These are phyloP conservation scores for Mystacornis crossleyi DNA, from an alignment of 2,113 vertebrate genomes.

Conservation along the genomic window DNA sequence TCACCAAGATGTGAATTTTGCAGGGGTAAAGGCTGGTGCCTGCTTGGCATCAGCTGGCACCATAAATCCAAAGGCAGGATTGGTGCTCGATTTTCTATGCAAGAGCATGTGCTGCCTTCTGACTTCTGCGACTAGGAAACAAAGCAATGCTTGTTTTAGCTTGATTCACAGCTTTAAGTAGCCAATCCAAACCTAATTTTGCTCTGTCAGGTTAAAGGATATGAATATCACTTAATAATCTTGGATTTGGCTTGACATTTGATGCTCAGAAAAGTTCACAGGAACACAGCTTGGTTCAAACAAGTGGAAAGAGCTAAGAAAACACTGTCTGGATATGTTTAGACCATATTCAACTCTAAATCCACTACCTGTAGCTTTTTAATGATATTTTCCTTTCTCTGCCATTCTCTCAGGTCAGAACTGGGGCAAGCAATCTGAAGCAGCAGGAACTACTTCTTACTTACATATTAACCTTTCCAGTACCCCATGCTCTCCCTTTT, in stretches of 20 bases:
- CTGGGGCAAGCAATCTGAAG: neutral
- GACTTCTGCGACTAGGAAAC: neutral
- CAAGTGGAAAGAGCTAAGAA: neutral
- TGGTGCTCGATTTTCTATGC: neutral
- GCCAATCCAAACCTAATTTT: conserved; percentile 9
- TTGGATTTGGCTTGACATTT: neutral
- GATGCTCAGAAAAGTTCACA: neutral
- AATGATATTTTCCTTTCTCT: neutral
- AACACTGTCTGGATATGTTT: neutral
- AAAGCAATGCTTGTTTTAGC: neutral
- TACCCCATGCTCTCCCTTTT: neutral
- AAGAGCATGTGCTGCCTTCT: neutral
- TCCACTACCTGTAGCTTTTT: neutral
- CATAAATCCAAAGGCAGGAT: neutral
- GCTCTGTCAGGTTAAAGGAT: neutral
- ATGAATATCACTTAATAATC: neutral
- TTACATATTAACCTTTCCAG: neutral
- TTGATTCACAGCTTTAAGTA: neutral
- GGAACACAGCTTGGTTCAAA: neutral
- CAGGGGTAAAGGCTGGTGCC: neutral
- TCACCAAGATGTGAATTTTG: neutral
- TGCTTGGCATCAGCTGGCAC: neutral
- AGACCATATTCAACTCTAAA: neutral
- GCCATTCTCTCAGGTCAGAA: neutral
- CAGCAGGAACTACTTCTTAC: neutral